Evolutionary conservation across 2,113 vertebrate species (phyloP), one percentile per base, ranked within the genome.

Genomic region (Hipposideros armiger): DNA sequence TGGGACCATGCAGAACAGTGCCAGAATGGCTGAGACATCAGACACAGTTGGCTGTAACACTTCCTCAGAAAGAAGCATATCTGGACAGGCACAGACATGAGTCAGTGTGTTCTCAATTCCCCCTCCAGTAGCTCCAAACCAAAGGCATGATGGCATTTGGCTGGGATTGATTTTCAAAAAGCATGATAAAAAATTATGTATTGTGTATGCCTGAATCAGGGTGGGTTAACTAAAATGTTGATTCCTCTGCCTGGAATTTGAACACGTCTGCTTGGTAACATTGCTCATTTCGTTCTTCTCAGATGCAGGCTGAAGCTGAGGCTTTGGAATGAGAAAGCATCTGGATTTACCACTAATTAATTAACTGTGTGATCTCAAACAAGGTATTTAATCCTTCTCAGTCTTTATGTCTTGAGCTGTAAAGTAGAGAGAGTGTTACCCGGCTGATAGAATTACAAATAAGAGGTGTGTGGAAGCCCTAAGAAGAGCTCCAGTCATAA

Each of bases 111-210:
- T 40, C 64, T 90, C 32, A 45, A 4, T 60, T 88, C 47, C 74
- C 13, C 17, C 8, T 47, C 19, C 19, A 56, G 4, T 40, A 22
- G 24, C 70, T 94, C 30, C 73, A 95, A 80, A 73, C 22, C 72
- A 69, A 42, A 8, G 28, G 20, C 4, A n/a, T 58, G 24, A 28
- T 56, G 6, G 9, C 28, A 47, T 77, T 72, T 76, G 56, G 45
- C 50, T 74, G 45, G 47, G 70, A 70, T 7, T 62, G 7, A 76
- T 56, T 95, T 91, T 93, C 58, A 84, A 56, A 93, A 93, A 64
- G 14, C 36, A 19, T 88, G 58, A 40, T 72, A 10, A 64, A 70
- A 60, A 87, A 64, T 84, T 22, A 80, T 58, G 7, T 20, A 22
- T 54, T 58, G 7, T 20, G 17, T 54, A 20, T 58, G 54, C 76